Evolutionary conservation across 2,888 invertebrate genomes (phyloP).

Genomic region (Temnothorax unifasciatus): DNA sequence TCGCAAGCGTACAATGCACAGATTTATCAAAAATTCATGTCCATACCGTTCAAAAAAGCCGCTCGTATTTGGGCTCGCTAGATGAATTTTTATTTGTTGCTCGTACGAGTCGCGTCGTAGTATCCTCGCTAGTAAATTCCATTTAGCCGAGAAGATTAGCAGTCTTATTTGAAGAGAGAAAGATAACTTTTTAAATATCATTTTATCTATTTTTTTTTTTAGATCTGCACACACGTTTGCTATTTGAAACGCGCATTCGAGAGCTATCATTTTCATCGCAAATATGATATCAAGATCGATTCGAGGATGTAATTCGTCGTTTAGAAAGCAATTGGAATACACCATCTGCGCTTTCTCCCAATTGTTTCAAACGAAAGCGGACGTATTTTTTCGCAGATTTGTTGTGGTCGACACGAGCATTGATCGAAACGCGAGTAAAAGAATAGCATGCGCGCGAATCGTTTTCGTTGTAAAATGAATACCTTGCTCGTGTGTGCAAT

Average conservation of each 20-base stretch:
- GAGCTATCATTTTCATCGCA: neutral
- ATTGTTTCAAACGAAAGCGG: slow-evolving; percentile 42
- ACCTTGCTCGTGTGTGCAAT: neutral
- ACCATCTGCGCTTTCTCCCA: slow-evolving; percentile 43
- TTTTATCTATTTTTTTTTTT: neutral
- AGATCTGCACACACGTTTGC: neutral
- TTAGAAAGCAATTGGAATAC: slow-evolving; percentile 38
- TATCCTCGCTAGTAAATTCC: neutral
- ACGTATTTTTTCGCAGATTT: slow-evolving; percentile 25
- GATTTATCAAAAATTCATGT: slow-evolving; percentile 30
- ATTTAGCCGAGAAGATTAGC: neutral
- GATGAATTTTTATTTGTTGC: slow-evolving; percentile 28
- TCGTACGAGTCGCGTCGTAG: neutral
- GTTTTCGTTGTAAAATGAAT: slow-evolving; percentile 25
- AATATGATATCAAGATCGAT: slow-evolving; percentile 31
- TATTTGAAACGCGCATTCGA: neutral
- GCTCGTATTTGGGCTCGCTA: neutral
- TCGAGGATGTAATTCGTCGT: slow-evolving; percentile 32
- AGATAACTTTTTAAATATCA: slow-evolving; percentile 2
- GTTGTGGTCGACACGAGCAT: slow-evolving; percentile 23
- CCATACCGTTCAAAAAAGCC: neutral
- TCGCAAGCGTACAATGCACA: neutral
- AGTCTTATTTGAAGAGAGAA: neutral
- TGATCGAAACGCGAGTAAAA: slow-evolving; percentile 42
- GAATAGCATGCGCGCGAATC: neutral